Conservation (phyloP, 1,140 invertebrate genomes). For the Ridgeia piscesae region DNA sequence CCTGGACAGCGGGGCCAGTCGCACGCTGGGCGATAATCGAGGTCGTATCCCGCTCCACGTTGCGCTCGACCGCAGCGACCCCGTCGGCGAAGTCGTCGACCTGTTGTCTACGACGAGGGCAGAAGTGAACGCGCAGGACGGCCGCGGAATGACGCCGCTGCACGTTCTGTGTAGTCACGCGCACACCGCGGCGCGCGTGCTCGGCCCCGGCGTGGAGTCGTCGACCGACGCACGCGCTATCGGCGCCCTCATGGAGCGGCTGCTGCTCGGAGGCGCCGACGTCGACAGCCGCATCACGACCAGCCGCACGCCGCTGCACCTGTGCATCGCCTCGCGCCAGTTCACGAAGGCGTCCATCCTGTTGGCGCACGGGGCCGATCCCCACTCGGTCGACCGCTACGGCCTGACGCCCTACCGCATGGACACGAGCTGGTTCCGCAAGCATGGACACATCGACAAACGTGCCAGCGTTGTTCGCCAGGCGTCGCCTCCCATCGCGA, state of each 20-base stretch:
- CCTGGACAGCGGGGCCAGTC: neutral
- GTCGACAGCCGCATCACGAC: neutral
- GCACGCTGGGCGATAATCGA: neutral
- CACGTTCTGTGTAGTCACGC: neutral
- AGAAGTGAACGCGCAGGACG: neutral
- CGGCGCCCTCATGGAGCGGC: neutral
- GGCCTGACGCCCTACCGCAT: neutral
- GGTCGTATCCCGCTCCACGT: neutral
- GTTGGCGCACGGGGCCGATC: neutral
- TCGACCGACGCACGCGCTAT: neutral
- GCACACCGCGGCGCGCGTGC: neutral
- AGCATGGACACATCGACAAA: neutral
- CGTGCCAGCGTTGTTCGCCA: neutral
- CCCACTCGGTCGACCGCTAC: neutral
- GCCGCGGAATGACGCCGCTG: neutral
- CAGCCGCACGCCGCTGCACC: neutral
- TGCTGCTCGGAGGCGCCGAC: neutral
- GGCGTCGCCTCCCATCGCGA: neutral
- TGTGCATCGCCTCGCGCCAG: neutral
- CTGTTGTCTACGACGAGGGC: neutral
- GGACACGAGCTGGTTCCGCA: neutral
- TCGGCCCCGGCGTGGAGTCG: neutral
- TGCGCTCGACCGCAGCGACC: neutral
- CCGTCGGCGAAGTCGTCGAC: neutral
- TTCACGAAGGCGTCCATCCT: neutral